Conservation (phyloP, 2,113 vertebrate genomes). For the Thamnaconus septentrionalis region DNA sequence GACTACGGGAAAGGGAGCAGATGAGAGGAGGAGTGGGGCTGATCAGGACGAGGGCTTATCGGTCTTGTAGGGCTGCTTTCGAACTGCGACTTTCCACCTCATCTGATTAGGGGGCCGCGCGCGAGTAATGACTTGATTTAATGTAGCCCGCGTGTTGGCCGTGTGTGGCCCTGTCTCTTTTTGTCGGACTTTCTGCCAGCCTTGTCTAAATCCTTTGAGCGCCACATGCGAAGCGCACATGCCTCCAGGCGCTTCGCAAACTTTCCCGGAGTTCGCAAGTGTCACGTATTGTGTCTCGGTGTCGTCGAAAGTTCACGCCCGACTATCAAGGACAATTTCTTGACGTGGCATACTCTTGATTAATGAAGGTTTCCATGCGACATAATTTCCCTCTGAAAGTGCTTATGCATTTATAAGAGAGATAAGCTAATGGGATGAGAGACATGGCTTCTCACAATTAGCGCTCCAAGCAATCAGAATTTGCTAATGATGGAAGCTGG, state of each 20-base stretch:
- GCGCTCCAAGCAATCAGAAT: conserved; percentile 17
- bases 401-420: conserved; percentile 19
- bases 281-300: not conserved
- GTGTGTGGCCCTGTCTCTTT: conserved; percentile 5
- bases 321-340: conserved; percentile 28
- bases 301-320: conserved; percentile 1
- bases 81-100: conserved; percentile 17
- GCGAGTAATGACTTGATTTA: conserved; percentile 31
- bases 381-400: conserved; percentile 46
- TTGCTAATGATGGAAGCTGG: conserved; percentile 10
- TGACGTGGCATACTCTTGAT: conserved; percentile 36
- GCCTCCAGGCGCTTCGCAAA: too few species aligned
- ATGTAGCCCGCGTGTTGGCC: not conserved
- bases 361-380: conserved; percentile 26
- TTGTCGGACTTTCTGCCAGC: not conserved
- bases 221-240: too few species aligned
- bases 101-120: conserved; percentile 36
- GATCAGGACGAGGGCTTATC: conserved; percentile 15
- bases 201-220: too few species aligned
- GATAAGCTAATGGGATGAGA: conserved; percentile 39
- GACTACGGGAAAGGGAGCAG: conserved; percentile 26
- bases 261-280: too few species aligned
- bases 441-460: conserved; percentile 41
- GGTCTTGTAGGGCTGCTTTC: conserved; percentile 44
- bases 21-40: conserved; percentile 24